Conservation (phyloP, 2,113 vertebrate species). For the Nycticebus coucang region DNA sequence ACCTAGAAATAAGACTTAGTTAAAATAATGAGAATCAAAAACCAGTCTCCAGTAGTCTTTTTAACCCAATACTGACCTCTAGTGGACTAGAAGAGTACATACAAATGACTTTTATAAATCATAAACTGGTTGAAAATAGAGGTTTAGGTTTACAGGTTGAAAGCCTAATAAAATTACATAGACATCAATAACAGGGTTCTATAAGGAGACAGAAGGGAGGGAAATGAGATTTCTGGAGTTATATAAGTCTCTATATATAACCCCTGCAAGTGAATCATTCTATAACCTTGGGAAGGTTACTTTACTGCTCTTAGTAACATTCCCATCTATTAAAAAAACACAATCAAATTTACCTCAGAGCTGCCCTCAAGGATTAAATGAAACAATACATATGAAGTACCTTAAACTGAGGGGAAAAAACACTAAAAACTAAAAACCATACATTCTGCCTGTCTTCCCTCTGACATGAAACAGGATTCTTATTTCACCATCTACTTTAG, state of each 20-base stretch:
- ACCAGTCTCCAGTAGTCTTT: neutral
- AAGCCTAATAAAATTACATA: neutral
- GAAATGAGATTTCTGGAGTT: neutral
- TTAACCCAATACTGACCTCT: constrained; percentile 85
- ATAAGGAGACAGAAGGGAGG: accelerated
- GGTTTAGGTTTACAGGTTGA: neutral
- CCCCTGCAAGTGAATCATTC: constrained; percentile 1
- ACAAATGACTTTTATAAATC: constrained; percentile 42
- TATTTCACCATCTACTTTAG: neutral
- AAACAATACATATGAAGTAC: neutral
- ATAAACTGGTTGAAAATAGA: neutral
- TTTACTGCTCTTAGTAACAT: constrained; percentile 32
- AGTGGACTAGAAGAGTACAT: constrained; percentile 70
- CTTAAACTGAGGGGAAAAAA: constrained; percentile 9
- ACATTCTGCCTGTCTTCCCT: neutral
- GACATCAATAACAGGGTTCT: neutral
- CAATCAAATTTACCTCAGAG: neutral
- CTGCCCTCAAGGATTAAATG: neutral
- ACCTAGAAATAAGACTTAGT: neutral
- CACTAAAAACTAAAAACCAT: neutral
- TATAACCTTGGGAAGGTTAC: neutral
- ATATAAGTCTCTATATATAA: constrained; percentile 1
- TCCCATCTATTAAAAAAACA: neutral
- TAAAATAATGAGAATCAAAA: constrained; percentile 33
- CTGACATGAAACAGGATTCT: neutral